Conservation (phyloP, 2,113 vertebrate genomes). For the Toxostoma redivivum region DNA sequence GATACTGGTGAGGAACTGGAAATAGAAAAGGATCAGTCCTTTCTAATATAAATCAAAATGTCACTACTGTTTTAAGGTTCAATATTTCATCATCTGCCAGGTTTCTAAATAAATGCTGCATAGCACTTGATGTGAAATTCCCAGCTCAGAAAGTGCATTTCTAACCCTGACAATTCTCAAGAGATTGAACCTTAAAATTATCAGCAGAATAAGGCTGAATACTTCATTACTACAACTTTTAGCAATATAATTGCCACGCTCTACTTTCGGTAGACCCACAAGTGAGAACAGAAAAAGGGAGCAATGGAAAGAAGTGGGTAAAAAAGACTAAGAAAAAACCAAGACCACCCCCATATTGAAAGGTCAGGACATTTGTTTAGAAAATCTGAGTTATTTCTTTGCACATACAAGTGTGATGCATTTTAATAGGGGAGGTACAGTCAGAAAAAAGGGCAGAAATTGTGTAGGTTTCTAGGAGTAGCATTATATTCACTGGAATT, state of each 20-base stretch:
- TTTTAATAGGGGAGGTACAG: background rate
- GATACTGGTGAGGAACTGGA: background rate
- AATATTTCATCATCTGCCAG: constrained; percentile 36
- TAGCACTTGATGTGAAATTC: background rate
- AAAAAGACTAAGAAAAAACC: background rate
- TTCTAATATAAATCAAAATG: constrained; percentile 32
- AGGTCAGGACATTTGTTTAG: background rate
- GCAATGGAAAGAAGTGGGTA: background rate
- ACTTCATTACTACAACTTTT: background rate
- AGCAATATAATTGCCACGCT: background rate
- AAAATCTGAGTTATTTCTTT: background rate
- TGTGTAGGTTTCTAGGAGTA: background rate
- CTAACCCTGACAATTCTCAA: background rate
- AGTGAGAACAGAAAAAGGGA: background rate
- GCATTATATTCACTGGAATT: background rate
- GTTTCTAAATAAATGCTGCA: constrained; percentile 20
- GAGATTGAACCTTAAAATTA: background rate
- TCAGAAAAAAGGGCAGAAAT: background rate
- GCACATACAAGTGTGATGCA: background rate
- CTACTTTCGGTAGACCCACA: background rate
- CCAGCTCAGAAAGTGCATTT: background rate
- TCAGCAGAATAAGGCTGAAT: background rate
- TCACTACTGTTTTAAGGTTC: constrained; percentile 16
- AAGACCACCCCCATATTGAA: background rate
- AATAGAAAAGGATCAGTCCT: background rate